A percentile compares a stretch with the other conserved stretches of the same genome.
Evolutionary conservation across 2,797 vertebrate species (phyloP).

Genomic region (Poecile montanus): DNA sequence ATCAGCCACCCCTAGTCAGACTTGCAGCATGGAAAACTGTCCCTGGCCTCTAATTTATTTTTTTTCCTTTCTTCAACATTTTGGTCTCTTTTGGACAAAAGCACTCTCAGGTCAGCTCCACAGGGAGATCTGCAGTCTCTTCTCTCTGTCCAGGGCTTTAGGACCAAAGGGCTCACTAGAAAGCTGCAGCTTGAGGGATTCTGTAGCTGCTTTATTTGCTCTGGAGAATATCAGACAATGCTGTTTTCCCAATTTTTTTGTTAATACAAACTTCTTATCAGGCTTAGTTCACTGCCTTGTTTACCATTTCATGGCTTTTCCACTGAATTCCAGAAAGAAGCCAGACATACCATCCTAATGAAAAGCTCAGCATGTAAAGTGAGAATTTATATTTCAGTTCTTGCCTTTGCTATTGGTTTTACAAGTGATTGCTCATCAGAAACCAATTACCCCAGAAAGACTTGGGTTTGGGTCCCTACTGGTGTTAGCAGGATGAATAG

Average conservation of each 20-base stretch:
- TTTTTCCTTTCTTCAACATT: background rate
- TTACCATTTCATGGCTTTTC: background rate
- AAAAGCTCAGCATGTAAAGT: constrained; percentile 1
- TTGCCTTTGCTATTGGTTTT: constrained; percentile 57
- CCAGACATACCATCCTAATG: background rate
- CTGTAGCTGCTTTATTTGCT: background rate
- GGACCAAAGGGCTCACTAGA: background rate
- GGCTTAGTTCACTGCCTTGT: background rate
- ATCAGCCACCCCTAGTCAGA: background rate
- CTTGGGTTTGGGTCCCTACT: constrained; percentile 56
- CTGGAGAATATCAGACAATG: background rate
- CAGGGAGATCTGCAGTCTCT: background rate
- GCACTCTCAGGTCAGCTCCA: background rate
- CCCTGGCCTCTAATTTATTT: background rate
- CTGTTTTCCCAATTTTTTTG: background rate
- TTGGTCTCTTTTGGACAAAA: background rate
- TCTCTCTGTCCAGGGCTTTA: background rate
- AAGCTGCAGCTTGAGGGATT: background rate
- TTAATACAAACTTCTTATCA: background rate
- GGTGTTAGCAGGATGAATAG: constrained; percentile 63
- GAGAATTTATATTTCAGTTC: constrained; percentile 53
- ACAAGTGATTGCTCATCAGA: constrained; percentile 61
- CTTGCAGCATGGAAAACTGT: background rate
- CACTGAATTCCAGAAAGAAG: background rate
- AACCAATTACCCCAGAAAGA: constrained; percentile 63